Percentiles rank a stretch among this genome's conserved stretches.
Conservation (phyloP, 2,888 invertebrate species). For the Chorisops tibialis region DNA sequence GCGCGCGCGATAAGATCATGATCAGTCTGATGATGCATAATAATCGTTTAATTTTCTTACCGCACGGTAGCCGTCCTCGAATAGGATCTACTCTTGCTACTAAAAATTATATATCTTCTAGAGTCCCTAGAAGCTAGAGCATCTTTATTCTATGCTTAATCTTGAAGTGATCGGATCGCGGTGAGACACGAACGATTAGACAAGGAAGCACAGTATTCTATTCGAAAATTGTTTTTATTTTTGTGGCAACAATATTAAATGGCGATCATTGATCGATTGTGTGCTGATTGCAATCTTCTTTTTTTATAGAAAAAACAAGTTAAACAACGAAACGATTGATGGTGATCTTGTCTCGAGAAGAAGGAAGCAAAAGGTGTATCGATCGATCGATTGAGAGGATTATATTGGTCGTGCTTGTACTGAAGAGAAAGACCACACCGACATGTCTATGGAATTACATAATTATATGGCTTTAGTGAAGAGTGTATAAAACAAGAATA, state of each 20-base stretch:
- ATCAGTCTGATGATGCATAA: conserved; percentile 15
- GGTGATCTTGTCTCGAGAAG: conserved; percentile 15
- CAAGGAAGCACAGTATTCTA: no score
- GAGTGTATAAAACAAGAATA: conserved; percentile 6
- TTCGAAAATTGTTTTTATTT: no score
- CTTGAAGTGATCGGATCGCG: no score
- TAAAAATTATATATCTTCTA: no score
- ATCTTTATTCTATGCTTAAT: no score
- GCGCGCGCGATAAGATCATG: conserved; percentile 25
- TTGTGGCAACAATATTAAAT: conserved; percentile 12
- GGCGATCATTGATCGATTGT: conserved; percentile 27
- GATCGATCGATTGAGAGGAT: not conserved
- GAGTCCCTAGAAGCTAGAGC: no score
- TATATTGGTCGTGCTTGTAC: not conserved
- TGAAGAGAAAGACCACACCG: conserved; percentile 28
- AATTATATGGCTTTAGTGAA: conserved; percentile 26
- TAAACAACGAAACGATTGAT: no score
- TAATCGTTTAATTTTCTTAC: conserved; percentile 21
- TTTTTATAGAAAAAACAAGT: no score
- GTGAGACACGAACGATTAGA: no score
- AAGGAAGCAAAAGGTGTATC: no score
- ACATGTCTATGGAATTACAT: conserved; percentile 31
- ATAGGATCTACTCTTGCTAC: not conserved
- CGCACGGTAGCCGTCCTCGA: conserved; percentile 12
- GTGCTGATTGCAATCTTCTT: conserved; percentile 17